Evolutionary conservation across 2,113 vertebrate species (phyloP).

Genomic region (Heteronetta atricapilla): DNA sequence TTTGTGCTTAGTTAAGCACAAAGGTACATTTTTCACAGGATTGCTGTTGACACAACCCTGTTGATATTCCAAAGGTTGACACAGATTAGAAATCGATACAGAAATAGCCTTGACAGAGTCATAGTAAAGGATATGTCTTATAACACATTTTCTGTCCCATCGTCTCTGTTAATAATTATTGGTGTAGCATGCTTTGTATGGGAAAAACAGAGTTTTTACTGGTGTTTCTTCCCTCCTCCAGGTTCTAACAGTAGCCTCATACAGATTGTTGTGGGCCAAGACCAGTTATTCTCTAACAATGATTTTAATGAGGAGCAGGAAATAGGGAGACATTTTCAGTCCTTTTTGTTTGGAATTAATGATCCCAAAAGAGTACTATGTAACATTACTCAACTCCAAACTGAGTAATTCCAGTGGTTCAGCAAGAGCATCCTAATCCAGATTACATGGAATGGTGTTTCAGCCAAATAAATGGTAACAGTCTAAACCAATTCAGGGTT

Average conservation of each 20-base stretch:
- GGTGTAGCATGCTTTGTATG: background rate
- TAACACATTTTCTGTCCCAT: background rate
- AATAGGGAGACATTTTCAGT: background rate
- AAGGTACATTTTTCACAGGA: background rate
- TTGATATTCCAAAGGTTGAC: background rate
- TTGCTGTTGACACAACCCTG: background rate
- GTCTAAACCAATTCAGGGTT: background rate
- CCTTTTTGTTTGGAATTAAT: constrained; percentile 5
- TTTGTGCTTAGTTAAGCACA: background rate
- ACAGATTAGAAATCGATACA: background rate
- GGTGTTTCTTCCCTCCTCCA: constrained; percentile 1
- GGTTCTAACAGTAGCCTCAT: constrained; percentile 11
- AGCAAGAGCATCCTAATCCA: background rate
- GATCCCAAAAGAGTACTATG: background rate
- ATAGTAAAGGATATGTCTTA: background rate
- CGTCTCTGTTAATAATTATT: constrained; percentile 2
- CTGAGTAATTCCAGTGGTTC: constrained; percentile 33
- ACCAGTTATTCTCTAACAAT: background rate
- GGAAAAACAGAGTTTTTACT: background rate
- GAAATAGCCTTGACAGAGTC: background rate
- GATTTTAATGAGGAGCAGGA: constrained; percentile 38
- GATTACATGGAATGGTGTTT: background rate
- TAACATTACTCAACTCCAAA: constrained; percentile 26
- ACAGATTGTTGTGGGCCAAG: constrained; percentile 7
- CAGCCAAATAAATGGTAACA: background rate